These are phyloP conservation scores for Sesia bembeciformis DNA, from an alignment of 2,888 invertebrate genomes.

Conservation along the genomic window DNA sequence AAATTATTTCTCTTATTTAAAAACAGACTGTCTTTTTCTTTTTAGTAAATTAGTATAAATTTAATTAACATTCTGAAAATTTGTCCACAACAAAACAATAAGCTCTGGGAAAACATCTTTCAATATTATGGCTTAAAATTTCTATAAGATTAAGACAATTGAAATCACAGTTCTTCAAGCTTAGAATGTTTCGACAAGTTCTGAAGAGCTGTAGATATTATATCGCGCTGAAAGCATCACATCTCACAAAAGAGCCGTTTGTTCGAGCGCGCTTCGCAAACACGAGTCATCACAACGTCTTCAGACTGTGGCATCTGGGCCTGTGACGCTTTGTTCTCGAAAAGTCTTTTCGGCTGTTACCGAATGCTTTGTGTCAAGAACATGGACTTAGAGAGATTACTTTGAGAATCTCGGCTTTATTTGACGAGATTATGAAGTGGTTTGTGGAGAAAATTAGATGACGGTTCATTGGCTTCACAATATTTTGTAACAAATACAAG, in stretches of 20 bases:
- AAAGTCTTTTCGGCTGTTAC: slow-evolving; percentile 25
- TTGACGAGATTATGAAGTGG: not conserved
- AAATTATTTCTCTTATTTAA: no score
- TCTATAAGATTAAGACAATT: not conserved
- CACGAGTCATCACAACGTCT: slow-evolving; percentile 16
- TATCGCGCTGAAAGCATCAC: slow-evolving; percentile 32
- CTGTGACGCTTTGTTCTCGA: slow-evolving; percentile 22
- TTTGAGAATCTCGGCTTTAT: not conserved
- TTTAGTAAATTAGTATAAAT: no score
- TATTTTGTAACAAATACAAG: no score
- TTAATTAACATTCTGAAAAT: no score
- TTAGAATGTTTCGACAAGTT: not conserved
- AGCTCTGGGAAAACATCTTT: no score
- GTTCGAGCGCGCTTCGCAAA: slow-evolving; percentile 34
- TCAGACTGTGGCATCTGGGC: slow-evolving; percentile 23
- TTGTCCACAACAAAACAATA: no score
- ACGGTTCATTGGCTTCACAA: no score
- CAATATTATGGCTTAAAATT: no score
- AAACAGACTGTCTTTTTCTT: no score
- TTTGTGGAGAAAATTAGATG: not conserved
- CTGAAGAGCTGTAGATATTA: slow-evolving; percentile 9
- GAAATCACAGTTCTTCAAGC: not conserved
- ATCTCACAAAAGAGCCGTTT: slow-evolving; percentile 39
- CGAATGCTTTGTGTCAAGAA: slow-evolving; percentile 17
- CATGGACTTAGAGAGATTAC: not conserved